Evolutionary conservation across 2,888 invertebrate species (phyloP).

Genomic region (Limenitis camilla): DNA sequence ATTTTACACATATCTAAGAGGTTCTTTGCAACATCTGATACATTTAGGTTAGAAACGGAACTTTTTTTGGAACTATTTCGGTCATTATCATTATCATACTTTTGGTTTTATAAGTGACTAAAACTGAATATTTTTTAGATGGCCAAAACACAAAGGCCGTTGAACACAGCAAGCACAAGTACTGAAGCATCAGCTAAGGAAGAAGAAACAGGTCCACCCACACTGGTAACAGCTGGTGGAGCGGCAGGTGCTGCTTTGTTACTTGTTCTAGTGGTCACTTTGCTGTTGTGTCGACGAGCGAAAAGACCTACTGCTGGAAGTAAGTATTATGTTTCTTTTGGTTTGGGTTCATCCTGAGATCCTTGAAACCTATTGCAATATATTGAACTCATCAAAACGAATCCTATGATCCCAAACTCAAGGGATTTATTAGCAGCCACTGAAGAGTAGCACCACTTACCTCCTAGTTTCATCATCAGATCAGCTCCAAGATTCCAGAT

Average conservation of each 20-base stretch:
- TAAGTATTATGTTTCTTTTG: conserved; percentile 30
- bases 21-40: no score
- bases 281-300: conserved; percentile 55
- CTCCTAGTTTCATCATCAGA: no score
- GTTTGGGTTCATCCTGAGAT: neutral
- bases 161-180: conserved; percentile 23
- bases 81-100: no score
- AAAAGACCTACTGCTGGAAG: conserved; percentile 48
- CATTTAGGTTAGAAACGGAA: no score
- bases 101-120: no score
- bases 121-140: conserved; percentile 12
- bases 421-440: no score
- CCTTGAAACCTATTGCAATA: neutral
- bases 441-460: no score
- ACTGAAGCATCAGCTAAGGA: conserved; percentile 35
- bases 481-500: no score
- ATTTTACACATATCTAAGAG: no score
- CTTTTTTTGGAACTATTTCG: no score
- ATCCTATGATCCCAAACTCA: no score
- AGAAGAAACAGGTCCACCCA: conserved; percentile 38
- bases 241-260: conserved; percentile 55
- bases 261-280: conserved; percentile 44
- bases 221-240: conserved; percentile 60
- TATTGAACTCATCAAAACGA: no score
- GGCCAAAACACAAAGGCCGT: conserved; percentile 30